Percentiles rank a stretch among this genome's conserved stretches.
These are phyloP conservation scores for Liparis tanakae DNA, from an alignment of 2,797 vertebrate genomes.

Conservation along the genomic window DNA sequence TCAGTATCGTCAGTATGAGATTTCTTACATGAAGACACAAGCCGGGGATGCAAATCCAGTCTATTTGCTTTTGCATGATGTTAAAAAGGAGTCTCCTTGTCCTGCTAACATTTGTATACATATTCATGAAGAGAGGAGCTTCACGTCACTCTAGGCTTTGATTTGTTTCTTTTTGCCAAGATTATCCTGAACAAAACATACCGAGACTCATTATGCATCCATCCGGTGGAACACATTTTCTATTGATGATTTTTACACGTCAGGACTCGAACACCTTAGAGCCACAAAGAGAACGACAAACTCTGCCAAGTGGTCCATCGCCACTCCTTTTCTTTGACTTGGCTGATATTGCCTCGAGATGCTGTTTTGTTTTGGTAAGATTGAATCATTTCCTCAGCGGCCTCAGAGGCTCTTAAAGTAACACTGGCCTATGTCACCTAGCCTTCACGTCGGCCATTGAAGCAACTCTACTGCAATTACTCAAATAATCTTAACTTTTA, in stretches of 20 bases:
- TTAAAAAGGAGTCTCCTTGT: slow-evolving; percentile 31
- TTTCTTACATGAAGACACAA: slow-evolving; percentile 17
- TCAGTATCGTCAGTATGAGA: slow-evolving; percentile 6
- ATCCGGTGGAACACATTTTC: slow-evolving; percentile 12
- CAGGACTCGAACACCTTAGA: slow-evolving; percentile 36
- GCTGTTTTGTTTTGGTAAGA: slow-evolving; percentile 27
- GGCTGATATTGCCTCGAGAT: slow-evolving; percentile 27
- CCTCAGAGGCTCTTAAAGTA: slow-evolving; percentile 19
- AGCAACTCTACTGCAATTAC: not conserved
- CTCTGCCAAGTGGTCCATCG: slow-evolving; percentile 1
- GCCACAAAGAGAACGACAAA: slow-evolving; percentile 21
- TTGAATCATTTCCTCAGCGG: slow-evolving; percentile 36
- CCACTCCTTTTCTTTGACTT: slow-evolving; percentile 15
- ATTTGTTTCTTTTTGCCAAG: slow-evolving; percentile 11
- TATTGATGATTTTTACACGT: slow-evolving; percentile 36
- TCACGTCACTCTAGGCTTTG: not conserved
- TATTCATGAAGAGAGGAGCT: slow-evolving; percentile 35
- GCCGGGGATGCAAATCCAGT: slow-evolving; percentile 41
- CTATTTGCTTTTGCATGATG: slow-evolving; percentile 27
- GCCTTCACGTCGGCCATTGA: slow-evolving; percentile 9
- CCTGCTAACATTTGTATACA: slow-evolving; percentile 32
- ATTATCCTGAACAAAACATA: slow-evolving; percentile 6
- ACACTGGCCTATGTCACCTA: slow-evolving; percentile 1
- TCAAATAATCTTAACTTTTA: slow-evolving; percentile 6
- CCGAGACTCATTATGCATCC: slow-evolving; percentile 9